Base-by-base conservation (phyloP, 2,113 vertebrate species). In the Lathamus discolor region DNA sequence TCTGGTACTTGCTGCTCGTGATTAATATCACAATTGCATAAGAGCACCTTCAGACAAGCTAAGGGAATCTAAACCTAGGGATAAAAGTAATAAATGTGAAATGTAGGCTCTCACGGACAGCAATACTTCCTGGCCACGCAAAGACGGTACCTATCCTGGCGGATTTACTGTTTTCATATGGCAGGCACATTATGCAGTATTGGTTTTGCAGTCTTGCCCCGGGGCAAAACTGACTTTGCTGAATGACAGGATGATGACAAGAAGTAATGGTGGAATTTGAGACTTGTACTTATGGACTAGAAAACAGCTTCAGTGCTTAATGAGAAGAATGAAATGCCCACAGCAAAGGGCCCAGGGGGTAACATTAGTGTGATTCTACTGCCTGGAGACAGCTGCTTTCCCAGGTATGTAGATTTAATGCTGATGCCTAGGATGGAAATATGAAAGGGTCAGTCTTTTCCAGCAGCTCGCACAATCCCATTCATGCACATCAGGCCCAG, bases 111-210 rank as follows among this genome's bases (percentile, higher is more conserved):
- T 52, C 17, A 41, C 11, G 12, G 39, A 13, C 1, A 72, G 43
- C n/a, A 29, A 7, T 12, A 23, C 43, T 41, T 78, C 44, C 51
- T 54, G 49, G 43, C 35, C 35, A 14, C 3, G 19, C 55, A 46
- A 35, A 62, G 64, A 23, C 0, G 0, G 15, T 8, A 15, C 29
- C 37, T 27, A 39, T 5, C 16, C 88, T 4, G 10, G 44, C 51
- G 48, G 46, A 10, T 19, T 77, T 59, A 19, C 44, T 51, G 82
- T 46, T 62, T 15, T 51, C 49, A 31, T 5, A 13, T 4, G 19
- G 69, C 29, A n/a, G 44, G 49, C 19, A 83, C 13, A 20, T 77
- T 39, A 13, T 2, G 14, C 64, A 25, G 33, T 8, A 61, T 39
- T 29, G 19, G 33, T 55, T 88, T 83, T 88, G 28, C 72, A 64